Conservation (phyloP, 2,113 vertebrate genomes). For the Pluvialis apricaria region DNA sequence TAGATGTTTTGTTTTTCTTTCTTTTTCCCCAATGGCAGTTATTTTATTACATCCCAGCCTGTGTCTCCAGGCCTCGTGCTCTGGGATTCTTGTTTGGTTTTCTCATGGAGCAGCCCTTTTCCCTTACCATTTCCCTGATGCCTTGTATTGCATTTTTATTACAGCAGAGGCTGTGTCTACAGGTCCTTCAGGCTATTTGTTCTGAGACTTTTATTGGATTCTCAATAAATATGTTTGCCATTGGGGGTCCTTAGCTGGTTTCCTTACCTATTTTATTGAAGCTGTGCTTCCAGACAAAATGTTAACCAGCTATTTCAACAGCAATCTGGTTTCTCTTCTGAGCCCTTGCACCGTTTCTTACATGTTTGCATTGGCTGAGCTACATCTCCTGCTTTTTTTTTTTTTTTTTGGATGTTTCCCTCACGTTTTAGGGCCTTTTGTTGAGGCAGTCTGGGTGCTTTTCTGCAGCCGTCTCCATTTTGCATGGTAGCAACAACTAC, state of each 20-base stretch:
- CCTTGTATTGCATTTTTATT: conserved; percentile 74
- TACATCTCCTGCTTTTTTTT: background rate
- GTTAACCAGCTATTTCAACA: conserved; percentile 66
- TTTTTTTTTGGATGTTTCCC: background rate
- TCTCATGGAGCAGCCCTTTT: conserved; percentile 63
- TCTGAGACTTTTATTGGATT: conserved; percentile 77
- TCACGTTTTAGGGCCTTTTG: conserved; percentile 11
- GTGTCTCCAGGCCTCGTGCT: conserved; percentile 58
- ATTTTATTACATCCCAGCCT: conserved; percentile 56
- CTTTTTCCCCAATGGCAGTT: conserved; percentile 58
- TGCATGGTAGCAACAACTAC: conserved; percentile 42
- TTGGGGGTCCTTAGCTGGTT: conserved; percentile 74
- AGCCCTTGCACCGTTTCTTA: conserved; percentile 23
- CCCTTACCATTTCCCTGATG: conserved; percentile 68
- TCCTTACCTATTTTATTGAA: conserved; percentile 75
- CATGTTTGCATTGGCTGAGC: conserved; percentile 74
- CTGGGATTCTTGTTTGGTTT: conserved; percentile 70
- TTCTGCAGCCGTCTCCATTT: background rate
- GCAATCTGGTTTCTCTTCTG: conserved; percentile 75
- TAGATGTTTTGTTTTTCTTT: conserved; percentile 59
- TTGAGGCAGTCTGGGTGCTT: background rate
- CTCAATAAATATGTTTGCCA: conserved; percentile 72
- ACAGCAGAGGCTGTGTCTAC: conserved; percentile 55
- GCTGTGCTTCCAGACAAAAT: conserved; percentile 64
- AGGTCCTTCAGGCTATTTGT: conserved; percentile 73